phyloP scores from a whole-genome alignment of 2,113 vertebrate genomes.

The Microtus ochrogaster region DNA sequence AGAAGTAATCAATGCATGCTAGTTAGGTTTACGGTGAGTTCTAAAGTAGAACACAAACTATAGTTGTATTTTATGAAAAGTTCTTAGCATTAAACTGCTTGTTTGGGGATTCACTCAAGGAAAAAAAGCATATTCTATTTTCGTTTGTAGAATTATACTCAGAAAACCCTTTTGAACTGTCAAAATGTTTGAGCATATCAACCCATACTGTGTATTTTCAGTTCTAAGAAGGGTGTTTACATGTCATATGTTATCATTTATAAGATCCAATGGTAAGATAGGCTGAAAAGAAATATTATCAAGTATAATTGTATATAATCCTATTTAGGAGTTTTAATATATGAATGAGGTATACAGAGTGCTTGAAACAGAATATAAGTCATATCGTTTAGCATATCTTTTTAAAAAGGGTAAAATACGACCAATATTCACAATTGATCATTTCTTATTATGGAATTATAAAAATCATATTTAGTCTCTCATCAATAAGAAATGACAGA shows the following conservation, averaged over 20 bases:
- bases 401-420: neutral
- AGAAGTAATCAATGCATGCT: neutral
- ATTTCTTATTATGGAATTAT: neutral
- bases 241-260: neutral
- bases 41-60: neutral
- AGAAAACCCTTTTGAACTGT: neutral
- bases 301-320: neutral
- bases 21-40: neutral
- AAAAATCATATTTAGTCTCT: neutral
- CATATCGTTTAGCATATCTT: neutral
- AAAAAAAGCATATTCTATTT: neutral
- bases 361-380: neutral
- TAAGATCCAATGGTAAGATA: neutral
- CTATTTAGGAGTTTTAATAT: neutral
- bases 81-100: constrained; percentile 10
- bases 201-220: neutral
- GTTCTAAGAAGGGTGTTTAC: neutral
- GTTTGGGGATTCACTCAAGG: neutral
- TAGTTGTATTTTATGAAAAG: neutral
- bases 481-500: neutral
- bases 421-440: neutral
- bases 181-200: neutral
- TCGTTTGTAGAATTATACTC: neutral
- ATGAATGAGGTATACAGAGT: neutral
- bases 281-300: neutral